Evolutionary conservation across 2,888 invertebrate species (phyloP).

Genomic region (Phyllotreta striolata): DNA sequence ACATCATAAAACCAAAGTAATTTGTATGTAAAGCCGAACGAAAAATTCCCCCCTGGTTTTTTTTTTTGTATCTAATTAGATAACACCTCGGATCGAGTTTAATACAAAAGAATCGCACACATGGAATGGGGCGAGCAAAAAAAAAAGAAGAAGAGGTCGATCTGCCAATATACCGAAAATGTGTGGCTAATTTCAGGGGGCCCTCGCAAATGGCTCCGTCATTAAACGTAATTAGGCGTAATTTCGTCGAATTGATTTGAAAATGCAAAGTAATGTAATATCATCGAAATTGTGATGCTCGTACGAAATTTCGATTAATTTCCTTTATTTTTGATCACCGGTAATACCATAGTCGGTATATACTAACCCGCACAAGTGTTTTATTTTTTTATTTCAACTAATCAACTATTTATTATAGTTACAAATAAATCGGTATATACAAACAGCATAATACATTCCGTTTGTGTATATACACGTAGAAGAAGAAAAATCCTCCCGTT

Average conservation of each 20-base stretch:
- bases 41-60: not conserved
- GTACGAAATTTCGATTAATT: conserved; percentile 51
- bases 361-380: not conserved
- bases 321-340: conserved; percentile 44
- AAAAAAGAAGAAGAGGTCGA: conserved; percentile 25
- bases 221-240: conserved; percentile 58
- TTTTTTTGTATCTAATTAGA: conserved; percentile 6
- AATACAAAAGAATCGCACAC: conserved; percentile 23
- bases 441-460: too few species aligned
- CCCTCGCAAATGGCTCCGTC: conserved; percentile 52
- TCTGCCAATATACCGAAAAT: conserved; percentile 43
- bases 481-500: not conserved
- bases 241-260: conserved; percentile 57
- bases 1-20: too few species aligned
- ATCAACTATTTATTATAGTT: too few species aligned
- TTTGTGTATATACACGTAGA: too few species aligned
- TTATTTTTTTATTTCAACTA: not conserved
- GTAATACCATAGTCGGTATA: conserved; percentile 36
- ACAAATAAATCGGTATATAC: too few species aligned
- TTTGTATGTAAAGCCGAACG: not conserved
- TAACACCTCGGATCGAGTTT: conserved; percentile 9
- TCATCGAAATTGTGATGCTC: conserved; percentile 48
- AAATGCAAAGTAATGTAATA: conserved; percentile 53
- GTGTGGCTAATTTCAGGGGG: conserved; percentile 45
- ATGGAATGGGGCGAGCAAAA: conserved; percentile 3